phyloP scores from a whole-genome alignment of 2,113 vertebrate species.

The Eretmochelys imbricata region DNA sequence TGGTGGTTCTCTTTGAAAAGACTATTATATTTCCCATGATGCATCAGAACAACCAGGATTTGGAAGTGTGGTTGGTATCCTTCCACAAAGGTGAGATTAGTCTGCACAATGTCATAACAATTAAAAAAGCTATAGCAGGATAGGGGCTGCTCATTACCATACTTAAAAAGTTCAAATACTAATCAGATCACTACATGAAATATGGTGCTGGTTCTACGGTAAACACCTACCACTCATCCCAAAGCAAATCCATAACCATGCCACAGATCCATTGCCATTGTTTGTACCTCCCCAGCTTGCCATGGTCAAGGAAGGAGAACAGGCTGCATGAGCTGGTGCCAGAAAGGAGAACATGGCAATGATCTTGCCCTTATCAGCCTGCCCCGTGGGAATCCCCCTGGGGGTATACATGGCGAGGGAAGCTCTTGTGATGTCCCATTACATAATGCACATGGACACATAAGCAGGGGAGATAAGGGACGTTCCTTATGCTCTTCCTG shows the following conservation, averaged over 20 bases:
- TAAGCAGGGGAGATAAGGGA: neutral
- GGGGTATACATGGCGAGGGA: accelerated
- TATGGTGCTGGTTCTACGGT: accelerated
- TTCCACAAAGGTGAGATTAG: no score
- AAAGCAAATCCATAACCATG: neutral
- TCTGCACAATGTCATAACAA: neutral
- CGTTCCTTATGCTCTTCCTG: neutral
- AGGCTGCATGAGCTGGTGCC: neutral
- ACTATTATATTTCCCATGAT: neutral
- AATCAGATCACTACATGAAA: neutral
- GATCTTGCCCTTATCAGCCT: neutral
- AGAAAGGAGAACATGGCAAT: neutral
- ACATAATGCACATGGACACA: accelerated
- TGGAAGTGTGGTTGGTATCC: no score
- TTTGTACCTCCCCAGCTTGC: no score
- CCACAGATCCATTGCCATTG: neutral
- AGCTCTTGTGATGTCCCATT: neutral
- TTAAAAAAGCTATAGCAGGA: neutral
- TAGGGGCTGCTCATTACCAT: neutral
- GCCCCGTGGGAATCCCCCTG: neutral
- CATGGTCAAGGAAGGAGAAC: neutral
- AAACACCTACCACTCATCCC: neutral
- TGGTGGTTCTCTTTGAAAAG: no score
- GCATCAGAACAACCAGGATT: neutral
- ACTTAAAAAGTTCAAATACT: neutral